Percentiles rank a stretch among this genome's conserved stretches.
Evolutionary conservation across 2,797 vertebrate genomes (phyloP).

Genomic region (Gastrophryne carolinensis): DNA sequence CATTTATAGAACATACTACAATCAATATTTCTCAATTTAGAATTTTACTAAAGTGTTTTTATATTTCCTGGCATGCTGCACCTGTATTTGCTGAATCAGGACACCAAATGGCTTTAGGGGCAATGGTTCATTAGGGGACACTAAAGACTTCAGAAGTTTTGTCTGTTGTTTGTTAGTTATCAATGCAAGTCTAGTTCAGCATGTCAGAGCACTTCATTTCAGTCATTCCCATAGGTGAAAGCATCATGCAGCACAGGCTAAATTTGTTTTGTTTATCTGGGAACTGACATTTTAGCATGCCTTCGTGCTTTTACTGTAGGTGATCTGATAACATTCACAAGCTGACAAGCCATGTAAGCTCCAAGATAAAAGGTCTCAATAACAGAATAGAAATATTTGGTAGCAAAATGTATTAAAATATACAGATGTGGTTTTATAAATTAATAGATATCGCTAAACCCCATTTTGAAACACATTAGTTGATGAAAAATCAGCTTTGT

Average conservation of each 20-base stretch:
- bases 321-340: slow-evolving; percentile 40
- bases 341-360: slow-evolving; percentile 27
- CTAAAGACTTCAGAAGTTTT: neutral
- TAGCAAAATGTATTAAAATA: too few relatives aligned
- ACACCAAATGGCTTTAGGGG: neutral
- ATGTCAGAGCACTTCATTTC: slow-evolving; percentile 31
- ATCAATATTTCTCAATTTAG: too few relatives aligned
- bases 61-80: neutral
- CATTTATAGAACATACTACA: too few relatives aligned
- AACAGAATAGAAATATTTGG: slow-evolving; percentile 10
- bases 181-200: slow-evolving; percentile 30
- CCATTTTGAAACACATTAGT: too few relatives aligned
- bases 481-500: too few relatives aligned
- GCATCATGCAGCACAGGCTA: slow-evolving; percentile 19
- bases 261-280: slow-evolving; percentile 20
- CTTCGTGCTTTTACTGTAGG: slow-evolving; percentile 31
- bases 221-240: slow-evolving; percentile 36
- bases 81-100: neutral
- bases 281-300: slow-evolving; percentile 38
- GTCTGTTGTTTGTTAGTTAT: slow-evolving; percentile 15
- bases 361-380: slow-evolving; percentile 16
- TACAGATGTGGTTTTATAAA: too few relatives aligned
- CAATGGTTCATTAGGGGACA: neutral
- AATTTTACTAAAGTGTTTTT: too few relatives aligned
- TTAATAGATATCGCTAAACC: too few relatives aligned